phyloP scores from a whole-genome alignment of 2,888 invertebrate genomes.

The Pseudococcus viburni region DNA sequence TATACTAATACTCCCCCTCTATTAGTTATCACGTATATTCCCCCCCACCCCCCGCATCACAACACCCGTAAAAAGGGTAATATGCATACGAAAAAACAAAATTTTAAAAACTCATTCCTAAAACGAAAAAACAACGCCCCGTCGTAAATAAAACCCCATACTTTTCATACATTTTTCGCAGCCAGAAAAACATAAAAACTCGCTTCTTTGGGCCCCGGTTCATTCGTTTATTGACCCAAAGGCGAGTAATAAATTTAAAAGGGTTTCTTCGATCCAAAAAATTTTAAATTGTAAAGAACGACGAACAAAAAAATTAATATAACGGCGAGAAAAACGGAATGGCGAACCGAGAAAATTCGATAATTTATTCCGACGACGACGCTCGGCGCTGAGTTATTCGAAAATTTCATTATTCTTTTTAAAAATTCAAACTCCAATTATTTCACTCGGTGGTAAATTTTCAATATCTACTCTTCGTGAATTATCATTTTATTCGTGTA shows the following conservation, averaged over 20 bases:
- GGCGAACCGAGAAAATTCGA: neutral
- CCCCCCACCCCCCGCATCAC: too few relatives aligned
- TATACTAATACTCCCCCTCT: neutral
- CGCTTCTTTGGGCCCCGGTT: neutral
- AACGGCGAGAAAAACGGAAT: neutral
- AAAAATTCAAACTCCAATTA: neutral
- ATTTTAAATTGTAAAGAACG: too few relatives aligned
- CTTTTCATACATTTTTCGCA: neutral
- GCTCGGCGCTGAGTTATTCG: neutral
- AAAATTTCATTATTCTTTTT: neutral
- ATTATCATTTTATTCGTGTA: constrained; percentile 14
- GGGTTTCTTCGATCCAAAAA: too few relatives aligned
- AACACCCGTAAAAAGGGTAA: too few relatives aligned
- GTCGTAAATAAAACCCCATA: neutral
- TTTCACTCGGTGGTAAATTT: neutral
- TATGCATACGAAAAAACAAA: too few relatives aligned
- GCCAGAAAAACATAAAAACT: neutral
- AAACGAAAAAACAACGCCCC: neutral
- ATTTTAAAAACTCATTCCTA: too few relatives aligned
- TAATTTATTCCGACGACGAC: neutral
- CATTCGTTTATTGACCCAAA: neutral
- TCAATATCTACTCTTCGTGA: neutral
- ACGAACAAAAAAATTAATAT: neutral
- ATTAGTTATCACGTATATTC: neutral
- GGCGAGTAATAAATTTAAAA: neutral